Base-by-base conservation (phyloP, 2,797 vertebrate genomes). In the Eulemur coronatus region DNA sequence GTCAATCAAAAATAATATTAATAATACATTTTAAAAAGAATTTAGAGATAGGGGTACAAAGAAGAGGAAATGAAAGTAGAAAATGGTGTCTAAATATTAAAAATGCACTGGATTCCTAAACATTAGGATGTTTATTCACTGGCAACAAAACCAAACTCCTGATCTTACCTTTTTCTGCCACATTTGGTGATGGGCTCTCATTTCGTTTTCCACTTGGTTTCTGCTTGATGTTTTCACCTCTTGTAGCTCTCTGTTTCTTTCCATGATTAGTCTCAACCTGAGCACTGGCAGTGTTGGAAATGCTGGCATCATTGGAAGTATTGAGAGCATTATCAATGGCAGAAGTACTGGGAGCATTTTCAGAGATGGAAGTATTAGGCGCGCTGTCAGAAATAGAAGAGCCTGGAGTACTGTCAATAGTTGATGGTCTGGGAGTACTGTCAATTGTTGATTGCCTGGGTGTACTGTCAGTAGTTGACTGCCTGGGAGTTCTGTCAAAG, bases 201-300 rank as follows among this genome's bases (percentile, higher is more conserved):
- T 98, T 98, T 96, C 97, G 79, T 98, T 98, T 98, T 94, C 98
- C 98, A 81, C 97, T 85, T 97, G 98, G 97, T 95, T 98, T 98
- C 93, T 98, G 98, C 85, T 99, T 98, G 70, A 97, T 95, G 4
- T 98, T 96, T 73, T 97, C 24, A 1, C 46, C 98, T 70, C 96
- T 97, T 57, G 97, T 80, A 61, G 97, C 97, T 92, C 97, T 97
- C 94, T 97, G 98, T 41, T 98, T 98, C 95, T 98, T 99, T 72
- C 98, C 97, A 61, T 98, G 98, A 78, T 98, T 98, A 22, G 98
- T 99, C 96, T 98, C 98, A 89, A 98, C 48, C 33, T 96, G 81
- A 96, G 97, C 65, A 69, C 0, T 97, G 82, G 97, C 97, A 89
- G 97, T 85, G 30, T 84, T 98, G 82, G 98, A 91, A 97, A 86